phyloP scores from a whole-genome alignment of 1,140 invertebrate species.

The Anastrepha ludens region DNA sequence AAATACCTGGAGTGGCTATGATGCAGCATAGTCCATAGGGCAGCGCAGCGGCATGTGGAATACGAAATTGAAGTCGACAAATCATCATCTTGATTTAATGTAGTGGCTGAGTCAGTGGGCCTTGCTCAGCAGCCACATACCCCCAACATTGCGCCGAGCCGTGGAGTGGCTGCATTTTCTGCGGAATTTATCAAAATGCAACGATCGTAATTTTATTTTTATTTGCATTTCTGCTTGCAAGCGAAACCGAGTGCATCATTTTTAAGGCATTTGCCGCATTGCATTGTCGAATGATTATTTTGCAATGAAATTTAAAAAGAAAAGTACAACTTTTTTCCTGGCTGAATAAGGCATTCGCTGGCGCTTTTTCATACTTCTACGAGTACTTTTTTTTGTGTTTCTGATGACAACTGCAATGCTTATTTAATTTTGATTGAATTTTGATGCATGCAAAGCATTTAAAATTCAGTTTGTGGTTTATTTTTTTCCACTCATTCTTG shows the following conservation, averaged over 20 bases:
- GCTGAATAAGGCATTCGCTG: background rate
- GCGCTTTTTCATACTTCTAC: background rate
- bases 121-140: background rate
- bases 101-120: background rate
- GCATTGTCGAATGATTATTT: background rate
- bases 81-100: conserved; percentile 51
- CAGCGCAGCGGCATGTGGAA: background rate
- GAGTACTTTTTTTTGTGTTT: no score
- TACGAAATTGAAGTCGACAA: conserved; percentile 44
- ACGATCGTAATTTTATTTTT: conserved; percentile 20
- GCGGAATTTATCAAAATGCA: conserved; percentile 27
- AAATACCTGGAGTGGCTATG: background rate
- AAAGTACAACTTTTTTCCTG: background rate
- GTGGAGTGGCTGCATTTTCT: background rate
- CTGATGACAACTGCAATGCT: conserved; percentile 54
- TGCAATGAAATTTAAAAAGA: conserved; percentile 20
- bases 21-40: background rate
- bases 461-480: conserved; percentile 44
- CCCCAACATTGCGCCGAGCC: background rate
- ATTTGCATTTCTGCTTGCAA: background rate
- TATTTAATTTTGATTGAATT: conserved; percentile 73
- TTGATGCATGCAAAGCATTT: conserved; percentile 64
- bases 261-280: conserved; percentile 1
- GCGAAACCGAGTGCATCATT: background rate
- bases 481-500: conserved; percentile 58